A percentile compares a stretch with the other conserved stretches of the same genome.
Conservation (phyloP, 2,113 vertebrate species). For the Oncorhynchus clarkii region DNA sequence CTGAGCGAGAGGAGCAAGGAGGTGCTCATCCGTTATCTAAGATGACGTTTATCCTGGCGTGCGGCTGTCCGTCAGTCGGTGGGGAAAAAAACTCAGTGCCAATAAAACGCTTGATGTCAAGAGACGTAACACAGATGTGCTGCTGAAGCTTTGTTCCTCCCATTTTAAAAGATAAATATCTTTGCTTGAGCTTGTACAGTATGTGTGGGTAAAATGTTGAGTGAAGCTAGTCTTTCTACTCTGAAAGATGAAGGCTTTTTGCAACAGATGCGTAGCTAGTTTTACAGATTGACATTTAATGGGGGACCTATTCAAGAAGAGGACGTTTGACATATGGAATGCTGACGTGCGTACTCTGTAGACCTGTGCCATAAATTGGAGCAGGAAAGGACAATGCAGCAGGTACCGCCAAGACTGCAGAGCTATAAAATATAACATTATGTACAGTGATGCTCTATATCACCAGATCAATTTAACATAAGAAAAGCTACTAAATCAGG, state of each 20-base stretch:
- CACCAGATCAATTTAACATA: background rate
- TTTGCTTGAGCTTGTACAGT: background rate
- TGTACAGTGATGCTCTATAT: background rate
- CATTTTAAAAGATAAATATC: background rate
- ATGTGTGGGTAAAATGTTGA: background rate
- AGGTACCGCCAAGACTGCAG: background rate
- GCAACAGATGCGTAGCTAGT: too few relatives aligned
- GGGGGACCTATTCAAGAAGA: background rate
- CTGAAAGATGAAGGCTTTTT: background rate
- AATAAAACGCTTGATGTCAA: background rate
- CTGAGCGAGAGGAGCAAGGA: background rate
- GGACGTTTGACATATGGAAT: background rate
- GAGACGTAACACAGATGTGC: background rate
- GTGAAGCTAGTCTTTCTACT: background rate
- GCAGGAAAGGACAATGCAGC: background rate
- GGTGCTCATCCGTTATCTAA: slow-evolving; percentile 18
- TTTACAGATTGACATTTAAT: too few relatives aligned
- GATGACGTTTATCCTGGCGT: background rate
- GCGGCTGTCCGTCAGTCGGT: background rate
- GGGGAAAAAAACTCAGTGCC: background rate
- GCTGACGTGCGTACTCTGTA: background rate
- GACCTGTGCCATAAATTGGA: background rate
- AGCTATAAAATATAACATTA: background rate
- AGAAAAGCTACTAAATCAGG: background rate
- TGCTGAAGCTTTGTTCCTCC: too few relatives aligned